Percentiles rank a stretch among this genome's conserved stretches.
Conservation (phyloP, 2,113 vertebrate species). For the Cavia aperea region DNA sequence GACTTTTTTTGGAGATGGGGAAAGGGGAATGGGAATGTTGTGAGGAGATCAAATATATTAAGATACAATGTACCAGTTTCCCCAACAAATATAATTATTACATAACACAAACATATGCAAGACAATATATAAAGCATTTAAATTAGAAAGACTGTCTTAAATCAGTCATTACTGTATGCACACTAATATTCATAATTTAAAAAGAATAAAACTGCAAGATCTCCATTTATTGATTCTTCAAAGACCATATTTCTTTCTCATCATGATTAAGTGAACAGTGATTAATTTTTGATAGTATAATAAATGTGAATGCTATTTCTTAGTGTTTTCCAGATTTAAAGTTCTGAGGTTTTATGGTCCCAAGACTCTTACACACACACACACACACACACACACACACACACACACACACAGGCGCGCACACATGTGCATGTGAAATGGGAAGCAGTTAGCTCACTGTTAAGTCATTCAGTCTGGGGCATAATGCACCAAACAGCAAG, state of each 20-base stretch:
- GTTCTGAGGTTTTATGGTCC: neutral
- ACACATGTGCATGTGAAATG: neutral
- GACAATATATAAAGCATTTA: neutral
- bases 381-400: too few species aligned
- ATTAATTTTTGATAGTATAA: neutral
- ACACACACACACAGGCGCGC: too few species aligned
- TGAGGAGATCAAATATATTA: neutral
- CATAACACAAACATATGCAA: neutral
- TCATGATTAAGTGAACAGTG: neutral
- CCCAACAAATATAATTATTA: neutral
- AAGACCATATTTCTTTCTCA: neutral
- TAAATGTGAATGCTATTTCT: neutral
- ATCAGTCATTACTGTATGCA: neutral
- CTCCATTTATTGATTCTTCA: slow-evolving; percentile 2
- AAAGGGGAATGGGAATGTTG: neutral
- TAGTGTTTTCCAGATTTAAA: neutral
- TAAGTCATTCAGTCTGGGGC: neutral
- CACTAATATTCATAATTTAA: neutral
- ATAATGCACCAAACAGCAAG: neutral
- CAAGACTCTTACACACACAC: neutral
- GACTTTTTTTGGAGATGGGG: neutral
- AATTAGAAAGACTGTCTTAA: neutral
- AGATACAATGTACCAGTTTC: neutral
- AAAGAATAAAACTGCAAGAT: neutral
- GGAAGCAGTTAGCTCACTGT: neutral